phyloP scores from a whole-genome alignment of 2,797 vertebrate species.

The Argentina silus region DNA sequence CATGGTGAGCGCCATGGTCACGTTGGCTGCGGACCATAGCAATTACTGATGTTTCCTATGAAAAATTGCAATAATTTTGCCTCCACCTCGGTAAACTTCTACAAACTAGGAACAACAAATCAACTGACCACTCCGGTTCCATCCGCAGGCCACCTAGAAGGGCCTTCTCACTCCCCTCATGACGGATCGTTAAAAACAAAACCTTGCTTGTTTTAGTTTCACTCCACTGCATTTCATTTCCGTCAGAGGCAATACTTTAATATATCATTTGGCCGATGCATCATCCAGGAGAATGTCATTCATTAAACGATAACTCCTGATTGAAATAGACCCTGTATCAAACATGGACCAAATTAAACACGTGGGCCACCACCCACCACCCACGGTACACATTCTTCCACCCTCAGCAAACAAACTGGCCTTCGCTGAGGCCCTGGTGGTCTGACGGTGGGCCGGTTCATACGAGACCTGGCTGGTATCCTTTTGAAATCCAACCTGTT shows the following conservation, averaged over 20 bases:
- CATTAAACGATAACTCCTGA: constrained; percentile 57
- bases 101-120: constrained; percentile 72
- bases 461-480: constrained; percentile 63
- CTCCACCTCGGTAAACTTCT: constrained; percentile 71
- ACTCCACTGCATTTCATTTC: constrained; percentile 15
- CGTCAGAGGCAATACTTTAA: constrained; percentile 17
- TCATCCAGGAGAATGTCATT: neutral
- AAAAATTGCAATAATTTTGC: constrained; percentile 67
- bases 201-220: constrained; percentile 44
- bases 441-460: constrained; percentile 61
- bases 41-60: constrained; percentile 68
- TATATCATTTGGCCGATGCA: neutral
- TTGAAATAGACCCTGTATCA: constrained; percentile 66
- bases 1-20: constrained; percentile 39
- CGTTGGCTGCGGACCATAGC: constrained; percentile 46
- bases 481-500: constrained; percentile 76
- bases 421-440: constrained; percentile 70
- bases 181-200: constrained; percentile 47
- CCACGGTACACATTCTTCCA: constrained; percentile 41
- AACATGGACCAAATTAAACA: constrained; percentile 62
- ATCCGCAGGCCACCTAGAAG: constrained; percentile 78
- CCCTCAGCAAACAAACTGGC: constrained; percentile 73
- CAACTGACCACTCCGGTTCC: constrained; percentile 71
- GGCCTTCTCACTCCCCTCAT: constrained; percentile 24
- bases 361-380: constrained; percentile 8